Base-by-base conservation (phyloP, 2,113 vertebrate species). In the Alligator sinensis region DNA sequence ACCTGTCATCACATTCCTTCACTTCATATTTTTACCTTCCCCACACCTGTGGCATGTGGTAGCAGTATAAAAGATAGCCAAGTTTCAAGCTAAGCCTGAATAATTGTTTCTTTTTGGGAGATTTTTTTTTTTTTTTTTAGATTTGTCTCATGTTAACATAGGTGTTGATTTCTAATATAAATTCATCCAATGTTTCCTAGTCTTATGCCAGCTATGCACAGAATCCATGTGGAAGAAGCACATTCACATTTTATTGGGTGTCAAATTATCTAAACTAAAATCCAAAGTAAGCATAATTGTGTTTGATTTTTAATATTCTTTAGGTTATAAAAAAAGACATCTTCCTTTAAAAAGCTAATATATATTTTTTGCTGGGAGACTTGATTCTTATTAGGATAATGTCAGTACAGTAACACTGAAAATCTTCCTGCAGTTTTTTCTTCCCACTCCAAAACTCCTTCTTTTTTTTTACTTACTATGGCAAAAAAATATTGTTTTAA, bases 1-100 rank as follows among this genome's bases (percentile, higher is more conserved):
- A 87, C 70, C 88, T 89, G 75, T 94, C 95, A 96, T 89, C 95
- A 84, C 84, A 10, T 11, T 87, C 55, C n/a, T 17, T 82, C 70
- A 80, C 91, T 95, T 57, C 24, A 57, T 92, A 93, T 75, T 87
- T 96, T 85, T 89, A 66, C 75, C 55, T 92, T 61, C 87, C 93
- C 27, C 80, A 92, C 91, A 94, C 80, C 91, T 94, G 84, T 95
- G 79, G 34, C 34, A 64, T 55, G 13, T 80, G 75, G 80, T 87
- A 92, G 61, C n/a, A 77, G 6, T 70, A 55, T 87, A 91, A 81
- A n/a, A 92, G 84, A 92, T 63, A 92, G 38, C 3, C 11, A 78
- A n/a, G 22, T 91, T 85, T 93, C 91, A 78, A 57, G 34, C 84
- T 90, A 63, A 66, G 91, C 25, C 57, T 84, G 21, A 59, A 27